phyloP scores from a whole-genome alignment of 2,797 vertebrate species.

The Acropternis orthonyx region DNA sequence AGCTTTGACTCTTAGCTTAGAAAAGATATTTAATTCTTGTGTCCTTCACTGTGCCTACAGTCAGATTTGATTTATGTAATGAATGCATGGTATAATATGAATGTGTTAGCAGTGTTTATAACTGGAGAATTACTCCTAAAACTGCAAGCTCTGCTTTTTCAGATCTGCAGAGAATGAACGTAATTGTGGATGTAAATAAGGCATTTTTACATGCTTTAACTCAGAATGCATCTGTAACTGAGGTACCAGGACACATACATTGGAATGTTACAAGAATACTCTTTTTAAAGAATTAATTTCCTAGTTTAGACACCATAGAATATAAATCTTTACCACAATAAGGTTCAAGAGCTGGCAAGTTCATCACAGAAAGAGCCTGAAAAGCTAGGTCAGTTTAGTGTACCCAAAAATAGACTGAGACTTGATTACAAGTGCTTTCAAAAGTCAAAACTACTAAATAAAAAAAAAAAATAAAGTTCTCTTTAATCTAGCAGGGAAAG shows the following conservation, averaged over 20 bases:
- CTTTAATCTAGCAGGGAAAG: background rate
- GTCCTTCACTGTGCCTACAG: background rate
- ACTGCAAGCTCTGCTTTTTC: background rate
- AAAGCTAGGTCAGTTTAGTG: background rate
- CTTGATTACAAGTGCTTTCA: background rate
- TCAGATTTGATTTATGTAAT: background rate
- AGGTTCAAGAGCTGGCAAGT: background rate
- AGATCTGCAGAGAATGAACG: background rate
- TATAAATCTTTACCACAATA: background rate
- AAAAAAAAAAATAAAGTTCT: background rate
- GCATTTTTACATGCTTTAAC: background rate
- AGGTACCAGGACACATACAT: background rate
- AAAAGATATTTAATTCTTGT: background rate
- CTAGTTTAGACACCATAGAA: background rate
- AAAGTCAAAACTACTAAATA: slow-evolving; percentile 6
- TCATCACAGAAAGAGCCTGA: background rate
- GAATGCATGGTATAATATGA: background rate
- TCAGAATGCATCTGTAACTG: background rate
- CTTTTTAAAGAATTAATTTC: background rate
- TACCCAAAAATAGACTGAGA: background rate
- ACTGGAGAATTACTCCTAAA: background rate
- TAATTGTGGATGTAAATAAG: background rate
- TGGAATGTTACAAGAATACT: background rate
- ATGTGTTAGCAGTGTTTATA: background rate
- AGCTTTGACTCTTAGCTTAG: background rate